Base-by-base conservation (phyloP, 2,888 invertebrate genomes). In the Pycnomerus fuliginosus region DNA sequence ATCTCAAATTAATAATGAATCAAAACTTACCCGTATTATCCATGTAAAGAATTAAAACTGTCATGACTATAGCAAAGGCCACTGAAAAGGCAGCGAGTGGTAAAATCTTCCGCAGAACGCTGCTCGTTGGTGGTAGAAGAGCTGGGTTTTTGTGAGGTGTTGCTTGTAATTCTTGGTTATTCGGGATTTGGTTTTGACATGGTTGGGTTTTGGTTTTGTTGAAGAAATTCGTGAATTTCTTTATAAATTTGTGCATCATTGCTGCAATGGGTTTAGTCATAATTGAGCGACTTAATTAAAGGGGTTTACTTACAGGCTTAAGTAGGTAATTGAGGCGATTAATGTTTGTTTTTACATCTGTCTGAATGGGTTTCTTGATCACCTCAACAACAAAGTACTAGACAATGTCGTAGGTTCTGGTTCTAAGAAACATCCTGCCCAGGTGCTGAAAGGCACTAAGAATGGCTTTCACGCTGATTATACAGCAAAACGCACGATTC, bases 41-140 rank as follows among this genome's bases (percentile, higher is more conserved):
- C 83, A 87, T 87, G 70, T 87, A 88, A 55, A 88, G 80, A 28
- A 88, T 78, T 53, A 89, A 76, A 63, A 86, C 77, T 7, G 85
- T 84, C 82, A 88, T 85, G 16, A 87, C 88, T 16, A 85, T 85
- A 44, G 87, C 85, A 73, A 89, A 89, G 5, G 87, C 87, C 48
- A 87, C 74, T 52, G 88, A 77, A 73, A 87, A 89, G 52, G 86
- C 74, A 30, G 84, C 80, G 17, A 85, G 80, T 0, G 88, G 87
- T 61, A 65, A 37, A 2, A 61, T 46, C 40, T 57, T 61, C 32
- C 48, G 49, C 3, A 50, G 50, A 5, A 59, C 11, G 4, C 38
- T 38, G 20, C 11, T 20, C 50, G 50, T 31, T 34, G 60, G 56
- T 16, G 60, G 55, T 22, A 59, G 61, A 32, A 58, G 43, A 32